Conservation (phyloP, 2,888 invertebrate genomes). For the Drosophila maculinotata region DNA sequence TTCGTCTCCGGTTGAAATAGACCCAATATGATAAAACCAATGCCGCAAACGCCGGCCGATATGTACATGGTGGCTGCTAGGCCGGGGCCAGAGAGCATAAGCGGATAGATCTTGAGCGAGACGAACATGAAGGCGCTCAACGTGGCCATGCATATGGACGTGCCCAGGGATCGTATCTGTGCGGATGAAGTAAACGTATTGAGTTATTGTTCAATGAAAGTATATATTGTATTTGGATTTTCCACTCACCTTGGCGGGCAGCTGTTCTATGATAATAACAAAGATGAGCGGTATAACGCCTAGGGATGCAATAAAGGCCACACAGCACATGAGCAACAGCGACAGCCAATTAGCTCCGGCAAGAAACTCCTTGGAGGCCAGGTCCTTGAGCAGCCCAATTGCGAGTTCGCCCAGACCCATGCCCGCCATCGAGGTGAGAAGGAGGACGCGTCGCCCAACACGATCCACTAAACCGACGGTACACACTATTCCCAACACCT, state of each 20-base stretch:
- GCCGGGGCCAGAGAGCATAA: constrained; percentile 67
- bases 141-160: constrained; percentile 72
- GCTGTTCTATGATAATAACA: constrained; percentile 75
- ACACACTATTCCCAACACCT: constrained; percentile 70
- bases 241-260: constrained; percentile 77
- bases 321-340: constrained; percentile 69
- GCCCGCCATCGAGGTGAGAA: constrained; percentile 69
- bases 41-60: constrained; percentile 62
- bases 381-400: constrained; percentile 66
- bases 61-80: constrained; percentile 77
- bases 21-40: constrained; percentile 74
- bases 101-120: constrained; percentile 78
- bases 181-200: constrained; percentile 15
- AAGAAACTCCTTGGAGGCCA: constrained; percentile 54
- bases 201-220: neutral
- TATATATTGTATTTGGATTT: no score
- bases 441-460: constrained; percentile 70
- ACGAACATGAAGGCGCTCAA: constrained; percentile 75
- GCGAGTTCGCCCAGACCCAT: constrained; percentile 69
- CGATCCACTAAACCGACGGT: constrained; percentile 73
- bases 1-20: constrained; percentile 82
- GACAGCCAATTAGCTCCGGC: constrained; percentile 71
- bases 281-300: constrained; percentile 78
- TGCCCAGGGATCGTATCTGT: constrained; percentile 79
- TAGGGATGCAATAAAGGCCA: constrained; percentile 66